A percentile compares a stretch with the other conserved stretches of the same genome.
Evolutionary conservation across 2,797 vertebrate genomes (phyloP).

Genomic region (Perdix hodgsoniae): DNA sequence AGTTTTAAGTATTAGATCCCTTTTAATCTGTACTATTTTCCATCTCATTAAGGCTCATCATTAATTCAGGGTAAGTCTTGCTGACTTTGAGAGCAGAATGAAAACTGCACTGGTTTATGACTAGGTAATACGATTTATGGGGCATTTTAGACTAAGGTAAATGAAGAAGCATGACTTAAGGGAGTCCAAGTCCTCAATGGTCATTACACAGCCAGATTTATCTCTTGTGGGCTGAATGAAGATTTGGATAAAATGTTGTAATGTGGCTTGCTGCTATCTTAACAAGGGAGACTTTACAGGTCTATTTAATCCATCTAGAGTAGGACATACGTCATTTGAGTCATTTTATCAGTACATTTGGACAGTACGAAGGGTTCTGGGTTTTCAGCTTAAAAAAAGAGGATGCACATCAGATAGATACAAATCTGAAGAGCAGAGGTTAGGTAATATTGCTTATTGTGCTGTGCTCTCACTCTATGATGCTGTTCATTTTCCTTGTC

Average conservation of each 20-base stretch:
- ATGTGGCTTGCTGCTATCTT: background rate
- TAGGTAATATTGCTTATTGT: background rate
- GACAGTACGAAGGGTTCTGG: background rate
- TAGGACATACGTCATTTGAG: background rate
- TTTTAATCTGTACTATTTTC: constrained; percentile 23
- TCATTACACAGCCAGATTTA: background rate
- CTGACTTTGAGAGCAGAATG: background rate
- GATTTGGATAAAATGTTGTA: background rate
- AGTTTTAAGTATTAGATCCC: background rate
- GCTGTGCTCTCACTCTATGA: background rate
- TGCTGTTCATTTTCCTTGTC: background rate
- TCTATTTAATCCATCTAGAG: background rate
- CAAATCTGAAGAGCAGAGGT: background rate
- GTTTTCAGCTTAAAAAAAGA: background rate
- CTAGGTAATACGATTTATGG: background rate
- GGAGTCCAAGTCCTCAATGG: background rate
- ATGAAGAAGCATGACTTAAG: background rate
- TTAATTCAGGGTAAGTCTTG: background rate
- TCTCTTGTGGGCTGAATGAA: background rate
- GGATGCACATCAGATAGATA: background rate
- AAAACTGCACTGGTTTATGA: background rate
- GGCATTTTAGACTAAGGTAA: background rate
- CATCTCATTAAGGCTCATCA: background rate
- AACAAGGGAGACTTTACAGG: background rate
- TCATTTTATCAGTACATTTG: rapidly evolving